Base-by-base conservation (phyloP, 2,888 invertebrate genomes). In the Epirrhoe alternata region DNA sequence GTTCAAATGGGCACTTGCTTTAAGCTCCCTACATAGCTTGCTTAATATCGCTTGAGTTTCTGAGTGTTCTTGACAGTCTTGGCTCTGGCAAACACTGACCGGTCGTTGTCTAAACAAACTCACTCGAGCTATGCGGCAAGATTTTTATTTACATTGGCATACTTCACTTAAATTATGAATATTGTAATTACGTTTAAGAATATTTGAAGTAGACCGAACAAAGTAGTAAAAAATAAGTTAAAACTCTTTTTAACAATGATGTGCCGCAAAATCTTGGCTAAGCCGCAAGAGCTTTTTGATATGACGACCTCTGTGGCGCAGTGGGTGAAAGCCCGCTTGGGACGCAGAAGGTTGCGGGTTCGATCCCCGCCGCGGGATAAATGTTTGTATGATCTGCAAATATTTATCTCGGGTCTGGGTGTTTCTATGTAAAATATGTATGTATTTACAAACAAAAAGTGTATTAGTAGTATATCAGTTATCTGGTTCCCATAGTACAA, bases 71-170 rank as follows among this genome's bases (percentile, higher is more conserved):
- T 80, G 86, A 88, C 84, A 87, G 86, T 84, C 86, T 81, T 81
- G 64, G 66, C 59, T 59, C 79, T 81, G 82, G 85, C 86, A 92
- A 93, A 93, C 84, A 93, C 83, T 85, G 92, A 92, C 91, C 92
- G 91, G 90, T 91, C 82, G 83, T 85, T 90, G 84, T 83, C 77
- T 86, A 92, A 90, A 92, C 86, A 92, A 66, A 83, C 84, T 82
- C 79, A 78, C 74, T 77, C 80, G 80, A 83, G 74, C 77, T 85
- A 83, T 77, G 83, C 81, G 55, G 70, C 66, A 80, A 87, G 82
- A 81, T 86, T 83, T 84, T 78, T 89, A 81, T 89, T 92, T 84
- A 86, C 88, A 84, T 77, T 84, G 83, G 78, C 85, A 80, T 87
- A 86, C 80, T 82, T 81, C 76, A 72, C 77, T 89, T 85, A 86